A percentile compares a stretch with the other conserved stretches of the same genome.
Evolutionary conservation across 2,888 invertebrate genomes (phyloP).

Genomic region (Tubulanus polymorphus): DNA sequence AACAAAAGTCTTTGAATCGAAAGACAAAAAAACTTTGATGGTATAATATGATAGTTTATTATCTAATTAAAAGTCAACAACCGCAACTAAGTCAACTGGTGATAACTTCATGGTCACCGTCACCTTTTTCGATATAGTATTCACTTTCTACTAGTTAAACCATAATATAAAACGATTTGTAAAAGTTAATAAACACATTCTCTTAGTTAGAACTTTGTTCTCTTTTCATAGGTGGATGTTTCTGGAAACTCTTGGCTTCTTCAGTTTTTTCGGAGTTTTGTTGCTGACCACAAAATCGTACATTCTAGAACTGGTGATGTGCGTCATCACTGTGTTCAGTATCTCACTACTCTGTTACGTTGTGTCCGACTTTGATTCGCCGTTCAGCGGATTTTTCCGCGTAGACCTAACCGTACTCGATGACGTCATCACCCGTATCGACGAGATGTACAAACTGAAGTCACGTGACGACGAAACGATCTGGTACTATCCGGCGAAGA

Average conservation of each 20-base stretch:
- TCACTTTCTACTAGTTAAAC: no score
- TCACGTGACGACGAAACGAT: no score
- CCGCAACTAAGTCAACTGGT: no score
- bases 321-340: conserved; percentile 41
- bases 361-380: conserved; percentile 33
- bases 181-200: no score
- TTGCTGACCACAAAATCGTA: conserved; percentile 31
- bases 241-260: conserved; percentile 38
- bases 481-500: no score
- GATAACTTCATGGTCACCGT: no score
- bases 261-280: conserved; percentile 37
- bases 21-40: no score
- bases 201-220: not conserved
- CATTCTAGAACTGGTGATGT: conserved; percentile 36
- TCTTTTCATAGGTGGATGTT: conserved; percentile 33
- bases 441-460: conserved; percentile 24
- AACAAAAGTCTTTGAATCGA: no score
- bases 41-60: no score
- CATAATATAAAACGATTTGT: no score
- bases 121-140: no score
- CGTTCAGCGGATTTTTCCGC: conserved; percentile 39
- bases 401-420: conserved; percentile 31
- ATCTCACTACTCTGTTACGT: conserved; percentile 38
- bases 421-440: conserved; percentile 26
- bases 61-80: no score